phyloP scores from a whole-genome alignment of 2,888 invertebrate genomes.

The Sinodicranocentrus sp. region DNA sequence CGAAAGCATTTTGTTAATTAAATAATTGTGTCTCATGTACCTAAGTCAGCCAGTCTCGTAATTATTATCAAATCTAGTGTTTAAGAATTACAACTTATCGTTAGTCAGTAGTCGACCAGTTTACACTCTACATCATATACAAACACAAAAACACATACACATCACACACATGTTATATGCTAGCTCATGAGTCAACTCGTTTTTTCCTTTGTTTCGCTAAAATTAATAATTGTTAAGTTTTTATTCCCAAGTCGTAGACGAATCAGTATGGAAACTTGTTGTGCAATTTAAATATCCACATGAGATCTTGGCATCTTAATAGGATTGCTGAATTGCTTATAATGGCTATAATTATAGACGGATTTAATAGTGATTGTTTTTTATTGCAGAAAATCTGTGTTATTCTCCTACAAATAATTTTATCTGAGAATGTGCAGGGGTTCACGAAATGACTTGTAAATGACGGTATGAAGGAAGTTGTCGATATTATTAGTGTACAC shows the following conservation, averaged over 20 bases:
- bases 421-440: constrained; percentile 15
- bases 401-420: too few species aligned
- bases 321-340: too few species aligned
- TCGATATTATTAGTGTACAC: constrained; percentile 28
- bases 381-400: not conserved
- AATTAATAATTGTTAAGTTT: constrained; percentile 42
- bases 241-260: constrained; percentile 41
- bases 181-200: constrained; percentile 27
- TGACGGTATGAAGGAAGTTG: not conserved
- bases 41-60: constrained; percentile 67
- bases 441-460: not conserved
- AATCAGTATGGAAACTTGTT: constrained; percentile 63
- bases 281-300: constrained; percentile 65
- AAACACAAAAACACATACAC: not conserved
- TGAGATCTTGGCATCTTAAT: too few species aligned
- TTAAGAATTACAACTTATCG: not conserved
- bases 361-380: not conserved
- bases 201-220: constrained; percentile 29
- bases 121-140: too few species aligned
- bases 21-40: constrained; percentile 67
- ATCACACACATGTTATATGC: too few species aligned
- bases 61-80: not conserved
- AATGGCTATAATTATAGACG: too few species aligned
- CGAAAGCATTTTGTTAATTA: constrained; percentile 32
- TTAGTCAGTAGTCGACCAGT: too few species aligned